Evolutionary conservation across 2,888 invertebrate genomes (phyloP).

Genomic region (Euproctis similis): DNA sequence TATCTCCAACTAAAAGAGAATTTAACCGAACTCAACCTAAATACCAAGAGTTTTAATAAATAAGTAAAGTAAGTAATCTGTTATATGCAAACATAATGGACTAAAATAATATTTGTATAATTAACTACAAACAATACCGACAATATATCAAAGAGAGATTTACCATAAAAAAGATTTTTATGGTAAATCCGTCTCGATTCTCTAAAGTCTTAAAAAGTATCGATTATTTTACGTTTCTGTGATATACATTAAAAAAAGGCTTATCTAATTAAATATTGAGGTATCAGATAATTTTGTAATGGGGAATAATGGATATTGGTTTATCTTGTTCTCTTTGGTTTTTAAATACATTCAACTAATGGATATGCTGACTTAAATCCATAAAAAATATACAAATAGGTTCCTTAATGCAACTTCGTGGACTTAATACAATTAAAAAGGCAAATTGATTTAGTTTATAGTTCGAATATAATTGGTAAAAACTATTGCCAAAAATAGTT

Average conservation of each 20-base stretch:
- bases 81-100: slow-evolving; percentile 25
- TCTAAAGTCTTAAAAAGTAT: slow-evolving; percentile 5
- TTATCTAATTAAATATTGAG: slow-evolving; percentile 3
- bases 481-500: too few relatives aligned
- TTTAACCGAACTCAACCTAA: too few relatives aligned
- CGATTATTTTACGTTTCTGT: slow-evolving; percentile 4
- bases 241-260: slow-evolving; percentile 3
- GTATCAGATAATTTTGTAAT: not conserved
- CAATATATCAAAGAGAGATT: slow-evolving; percentile 19
- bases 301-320: not conserved
- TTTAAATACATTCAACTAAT: too few relatives aligned
- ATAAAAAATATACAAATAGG: too few relatives aligned
- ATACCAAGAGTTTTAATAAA: slow-evolving; percentile 25
- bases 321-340: too few relatives aligned
- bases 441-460: too few relatives aligned
- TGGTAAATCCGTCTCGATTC: slow-evolving; percentile 7
- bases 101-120: too few relatives aligned
- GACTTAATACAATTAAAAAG: too few relatives aligned
- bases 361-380: too few relatives aligned
- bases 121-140: slow-evolving; percentile 26
- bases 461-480: too few relatives aligned
- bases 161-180: slow-evolving; percentile 20
- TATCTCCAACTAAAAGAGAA: too few relatives aligned
- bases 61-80: slow-evolving; percentile 24
- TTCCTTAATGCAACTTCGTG: too few relatives aligned